These are phyloP conservation scores for Glaucopsyche alexis DNA, from an alignment of 2,888 invertebrate species.

Conservation along the genomic window DNA sequence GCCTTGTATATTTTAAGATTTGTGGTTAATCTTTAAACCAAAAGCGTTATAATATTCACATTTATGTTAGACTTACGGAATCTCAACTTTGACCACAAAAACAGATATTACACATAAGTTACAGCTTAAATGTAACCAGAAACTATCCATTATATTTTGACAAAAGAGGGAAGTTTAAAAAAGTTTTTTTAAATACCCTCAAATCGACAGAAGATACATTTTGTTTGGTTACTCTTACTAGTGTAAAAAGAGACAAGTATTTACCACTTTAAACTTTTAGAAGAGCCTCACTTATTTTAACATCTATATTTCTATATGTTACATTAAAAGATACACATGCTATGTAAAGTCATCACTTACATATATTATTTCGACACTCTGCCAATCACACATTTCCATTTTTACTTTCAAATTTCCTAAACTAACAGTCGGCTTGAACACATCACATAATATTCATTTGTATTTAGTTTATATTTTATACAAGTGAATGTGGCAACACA, in stretches of 20 bases:
- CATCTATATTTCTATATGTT: slow-evolving; percentile 11
- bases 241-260: not conserved
- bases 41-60: not conserved
- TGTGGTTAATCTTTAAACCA: not conserved
- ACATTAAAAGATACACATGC: not conserved
- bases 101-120: not conserved
- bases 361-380: not conserved
- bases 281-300: slow-evolving; percentile 6
- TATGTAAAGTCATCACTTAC: not conserved
- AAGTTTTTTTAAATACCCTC: not conserved
- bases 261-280: not conserved
- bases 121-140: not conserved
- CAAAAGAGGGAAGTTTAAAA: too few species aligned
- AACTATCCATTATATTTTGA: not conserved
- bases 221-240: not conserved
- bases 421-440: slow-evolving; percentile 39
- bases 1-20: not conserved
- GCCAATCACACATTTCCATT: slow-evolving; percentile 15
- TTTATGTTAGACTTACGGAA: slow-evolving; percentile 4
- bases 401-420: slow-evolving; percentile 27
- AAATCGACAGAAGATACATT: not conserved
- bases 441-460: slow-evolving; percentile 34
- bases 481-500: slow-evolving; percentile 23
- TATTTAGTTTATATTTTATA: not conserved
- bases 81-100: not conserved